Evolutionary conservation across 2,113 vertebrate genomes (phyloP).

Genomic region (Serinus canaria): DNA sequence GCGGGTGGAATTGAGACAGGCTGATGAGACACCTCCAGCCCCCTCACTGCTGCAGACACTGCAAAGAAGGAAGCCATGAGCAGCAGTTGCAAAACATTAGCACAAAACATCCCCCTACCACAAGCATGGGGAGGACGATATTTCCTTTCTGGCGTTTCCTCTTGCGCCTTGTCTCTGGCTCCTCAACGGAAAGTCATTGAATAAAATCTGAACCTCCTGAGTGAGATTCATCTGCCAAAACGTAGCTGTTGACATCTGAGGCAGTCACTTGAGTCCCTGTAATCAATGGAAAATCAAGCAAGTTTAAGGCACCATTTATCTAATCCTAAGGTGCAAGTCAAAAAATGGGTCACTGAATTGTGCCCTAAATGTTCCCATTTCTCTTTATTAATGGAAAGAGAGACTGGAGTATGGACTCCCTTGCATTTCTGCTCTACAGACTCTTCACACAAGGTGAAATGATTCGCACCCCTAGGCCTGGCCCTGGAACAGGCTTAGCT

Average conservation of each 20-base stretch:
- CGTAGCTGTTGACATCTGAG: conserved; percentile 4
- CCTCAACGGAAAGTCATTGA: background rate
- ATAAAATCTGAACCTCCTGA: conserved; percentile 24
- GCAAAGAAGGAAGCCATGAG: background rate
- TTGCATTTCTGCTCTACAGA: background rate
- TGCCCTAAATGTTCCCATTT: background rate
- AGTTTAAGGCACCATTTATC: background rate
- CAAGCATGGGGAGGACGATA: background rate
- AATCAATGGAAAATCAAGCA: conserved; percentile 17
- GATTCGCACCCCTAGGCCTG: background rate
- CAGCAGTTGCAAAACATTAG: background rate
- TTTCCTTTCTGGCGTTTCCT: background rate
- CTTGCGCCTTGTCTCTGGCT: background rate
- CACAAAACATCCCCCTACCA: background rate
- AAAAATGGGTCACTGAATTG: conserved; percentile 12
- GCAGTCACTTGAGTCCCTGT: background rate
- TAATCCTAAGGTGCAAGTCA: background rate
- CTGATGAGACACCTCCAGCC: background rate
- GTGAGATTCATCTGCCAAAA: conserved; percentile 37
- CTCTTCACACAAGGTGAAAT: background rate
- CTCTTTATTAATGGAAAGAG: background rate
- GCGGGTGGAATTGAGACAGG: background rate
- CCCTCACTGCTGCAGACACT: background rate
- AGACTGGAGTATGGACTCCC: background rate
- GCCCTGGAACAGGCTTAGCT: background rate